phyloP scores from a whole-genome alignment of 2,888 invertebrate species.

The Iselma pallidipennis region DNA sequence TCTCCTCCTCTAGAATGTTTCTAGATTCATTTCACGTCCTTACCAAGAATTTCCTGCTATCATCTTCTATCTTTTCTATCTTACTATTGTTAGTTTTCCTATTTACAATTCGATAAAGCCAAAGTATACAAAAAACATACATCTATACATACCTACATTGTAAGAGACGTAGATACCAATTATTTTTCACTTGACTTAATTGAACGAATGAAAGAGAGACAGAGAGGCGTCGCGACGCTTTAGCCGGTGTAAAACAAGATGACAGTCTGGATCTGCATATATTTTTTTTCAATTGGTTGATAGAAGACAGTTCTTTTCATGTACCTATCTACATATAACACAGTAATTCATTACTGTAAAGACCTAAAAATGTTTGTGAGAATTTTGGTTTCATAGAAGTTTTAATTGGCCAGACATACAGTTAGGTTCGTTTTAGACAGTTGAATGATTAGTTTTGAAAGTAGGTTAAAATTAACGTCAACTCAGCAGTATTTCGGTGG shows the following conservation, averaged over 20 bases:
- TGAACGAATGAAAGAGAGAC: neutral
- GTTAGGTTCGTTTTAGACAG: neutral
- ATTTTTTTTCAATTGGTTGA: neutral
- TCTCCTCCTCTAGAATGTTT: neutral
- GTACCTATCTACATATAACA: neutral
- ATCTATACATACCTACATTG: too few relatives aligned
- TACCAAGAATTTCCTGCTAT: neutral
- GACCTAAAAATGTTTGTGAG: neutral
- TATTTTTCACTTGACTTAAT: neutral
- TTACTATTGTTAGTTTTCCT: neutral
- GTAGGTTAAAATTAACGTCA: neutral
- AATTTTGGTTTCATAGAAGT: neutral
- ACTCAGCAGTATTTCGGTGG: too few relatives aligned
- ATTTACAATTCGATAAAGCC: neutral
- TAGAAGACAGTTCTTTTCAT: neutral
- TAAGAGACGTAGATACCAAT: neutral
- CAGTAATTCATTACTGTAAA: neutral
- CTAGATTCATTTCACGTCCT: slow-evolving; percentile 1
- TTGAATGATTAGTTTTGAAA: neutral
- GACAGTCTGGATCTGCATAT: neutral
- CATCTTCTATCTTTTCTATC: neutral
- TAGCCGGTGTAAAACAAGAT: neutral
- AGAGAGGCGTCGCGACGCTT: neutral
- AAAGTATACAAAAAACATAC: neutral
- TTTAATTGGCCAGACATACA: neutral